phyloP scores from a whole-genome alignment of 2,113 vertebrate genomes.

The Phaethon lepturus region DNA sequence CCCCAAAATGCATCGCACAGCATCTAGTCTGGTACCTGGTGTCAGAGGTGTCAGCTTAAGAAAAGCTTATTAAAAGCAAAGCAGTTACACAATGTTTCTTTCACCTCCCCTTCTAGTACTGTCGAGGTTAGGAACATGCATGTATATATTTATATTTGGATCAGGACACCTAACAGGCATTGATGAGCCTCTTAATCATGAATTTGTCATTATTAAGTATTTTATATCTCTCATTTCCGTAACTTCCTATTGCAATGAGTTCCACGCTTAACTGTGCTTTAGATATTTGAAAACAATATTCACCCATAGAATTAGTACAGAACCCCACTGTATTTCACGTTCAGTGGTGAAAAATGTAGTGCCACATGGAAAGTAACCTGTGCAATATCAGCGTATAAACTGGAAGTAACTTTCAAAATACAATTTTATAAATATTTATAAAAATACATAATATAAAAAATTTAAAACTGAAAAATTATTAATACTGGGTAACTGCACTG shows the following conservation, averaged over 20 bases:
- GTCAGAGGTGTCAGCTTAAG: background rate
- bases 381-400: background rate
- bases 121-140: background rate
- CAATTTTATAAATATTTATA: background rate
- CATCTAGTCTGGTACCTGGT: background rate
- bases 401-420: background rate
- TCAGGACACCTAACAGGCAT: background rate
- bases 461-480: background rate
- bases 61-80: background rate
- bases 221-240: background rate
- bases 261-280: background rate
- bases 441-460: background rate
- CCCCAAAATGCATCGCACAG: background rate
- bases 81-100: background rate
- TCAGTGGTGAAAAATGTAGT: background rate
- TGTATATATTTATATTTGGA: background rate
- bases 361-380: background rate
- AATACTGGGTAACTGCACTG: background rate
- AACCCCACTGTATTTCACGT: background rate
- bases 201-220: background rate
- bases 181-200: background rate
- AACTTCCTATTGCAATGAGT: background rate
- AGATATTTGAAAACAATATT: background rate
- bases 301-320: background rate
- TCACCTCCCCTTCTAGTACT: background rate